phyloP scores from a whole-genome alignment of 2,113 vertebrate species.

The Zootoca vivipara region DNA sequence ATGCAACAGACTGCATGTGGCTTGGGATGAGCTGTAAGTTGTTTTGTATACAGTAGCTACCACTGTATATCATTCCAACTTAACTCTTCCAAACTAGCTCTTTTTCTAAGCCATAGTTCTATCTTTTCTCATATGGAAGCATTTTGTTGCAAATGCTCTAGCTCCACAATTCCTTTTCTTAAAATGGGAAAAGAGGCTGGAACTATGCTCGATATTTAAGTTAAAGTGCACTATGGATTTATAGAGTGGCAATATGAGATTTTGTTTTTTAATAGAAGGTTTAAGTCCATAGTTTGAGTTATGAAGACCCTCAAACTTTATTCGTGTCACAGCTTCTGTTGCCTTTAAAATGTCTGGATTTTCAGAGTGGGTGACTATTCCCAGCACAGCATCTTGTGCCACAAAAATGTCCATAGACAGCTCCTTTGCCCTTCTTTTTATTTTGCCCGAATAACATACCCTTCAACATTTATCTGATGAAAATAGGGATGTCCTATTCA shows the following conservation, averaged over 20 bases:
- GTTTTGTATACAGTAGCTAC: neutral
- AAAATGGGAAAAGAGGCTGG: neutral
- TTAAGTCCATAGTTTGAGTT: neutral
- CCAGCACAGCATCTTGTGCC: neutral
- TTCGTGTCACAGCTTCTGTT: neutral
- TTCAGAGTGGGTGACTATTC: neutral
- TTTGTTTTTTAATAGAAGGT: conserved; percentile 9
- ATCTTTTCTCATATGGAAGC: neutral
- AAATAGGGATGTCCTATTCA: no score
- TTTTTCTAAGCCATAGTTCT: neutral
- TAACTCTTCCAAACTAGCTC: neutral
- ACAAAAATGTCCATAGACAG: neutral
- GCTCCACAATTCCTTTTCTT: neutral
- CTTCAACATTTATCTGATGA: no score
- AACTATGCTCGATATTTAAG: neutral
- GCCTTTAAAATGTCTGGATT: neutral
- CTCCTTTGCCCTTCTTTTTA: neutral
- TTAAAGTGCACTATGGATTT: neutral
- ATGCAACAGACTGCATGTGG: neutral
- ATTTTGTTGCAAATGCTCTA: neutral
- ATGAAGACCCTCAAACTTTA: neutral
- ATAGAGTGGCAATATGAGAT: neutral
- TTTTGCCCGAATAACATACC: neutral
- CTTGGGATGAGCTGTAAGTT: neutral
- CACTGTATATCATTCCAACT: neutral